Base-by-base conservation (phyloP, 2,113 vertebrate genomes). In the Cephalopholis sonnerati region DNA sequence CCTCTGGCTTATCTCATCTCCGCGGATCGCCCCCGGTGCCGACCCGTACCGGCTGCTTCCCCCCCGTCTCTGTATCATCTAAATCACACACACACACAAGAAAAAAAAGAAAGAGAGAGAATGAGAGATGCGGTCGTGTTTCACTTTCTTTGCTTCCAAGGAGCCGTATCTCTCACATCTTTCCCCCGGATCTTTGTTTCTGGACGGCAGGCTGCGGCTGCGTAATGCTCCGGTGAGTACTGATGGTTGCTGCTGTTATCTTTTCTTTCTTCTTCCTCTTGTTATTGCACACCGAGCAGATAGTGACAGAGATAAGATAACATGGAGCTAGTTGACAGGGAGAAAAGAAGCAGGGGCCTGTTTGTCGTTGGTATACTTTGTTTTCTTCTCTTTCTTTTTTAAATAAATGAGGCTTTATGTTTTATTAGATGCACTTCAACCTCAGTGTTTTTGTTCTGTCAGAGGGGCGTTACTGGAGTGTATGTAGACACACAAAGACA, bases 401-500 rank as follows among this genome's bases (percentile, higher is more conserved):
- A 81, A 72, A 67, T 13, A 81, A 72, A 67, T 13, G 36, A 54
- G n/a, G 32, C 50, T 79, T 67, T 74, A 2, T 79, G 70, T n/a
- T 50, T 63, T 78, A 77, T 64, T 65, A n/a, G 25, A 74, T 79
- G 62, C 77, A 82, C 44, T 82, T 84, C 63, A 54, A 48, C 85
- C 51, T 39, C 55, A 63, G n/a, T 86, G 83, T 89, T 85, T 91
- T 87, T 93, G 87, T 90, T 90, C 84, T 63, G 87, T 88, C 82
- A 57, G 81, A 88, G 89, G 91, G 92, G 92, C 92, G 94, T 88
- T 61, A 64, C 84, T 78, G 70, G 59, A 79, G 74, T 63, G 59
- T 50, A n/a, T 74, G 69, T 24, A 59, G 67, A 85, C 86, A 89
- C 92, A 94, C 94, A 95, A 93, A 94, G 88, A 84, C 88, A 82